Conservation (phyloP, 1,140 invertebrate species). For the Sycophaga agraensis region DNA sequence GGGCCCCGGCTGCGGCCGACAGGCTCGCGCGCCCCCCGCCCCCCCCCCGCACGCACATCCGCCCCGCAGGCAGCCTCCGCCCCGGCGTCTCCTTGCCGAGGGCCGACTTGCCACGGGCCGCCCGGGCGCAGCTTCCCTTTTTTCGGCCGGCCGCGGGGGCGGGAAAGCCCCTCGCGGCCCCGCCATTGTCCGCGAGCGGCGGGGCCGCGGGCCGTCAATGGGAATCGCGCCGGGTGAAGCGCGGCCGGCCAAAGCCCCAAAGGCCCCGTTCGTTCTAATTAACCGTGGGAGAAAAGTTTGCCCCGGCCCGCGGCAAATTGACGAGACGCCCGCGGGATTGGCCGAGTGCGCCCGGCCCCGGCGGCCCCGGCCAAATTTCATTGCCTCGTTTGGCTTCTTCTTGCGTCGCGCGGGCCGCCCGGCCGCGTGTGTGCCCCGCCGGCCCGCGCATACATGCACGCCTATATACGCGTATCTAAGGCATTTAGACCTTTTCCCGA, state of each 20-base stretch:
- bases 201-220: too few relatives aligned
- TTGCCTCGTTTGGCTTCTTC: slow-evolving; percentile 38
- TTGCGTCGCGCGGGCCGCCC: slow-evolving; percentile 32
- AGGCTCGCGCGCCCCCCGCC: neutral
- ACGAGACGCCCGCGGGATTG: slow-evolving; percentile 7
- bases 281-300: slow-evolving; percentile 4
- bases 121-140: neutral
- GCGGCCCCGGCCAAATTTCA: slow-evolving; percentile 36
- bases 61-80: neutral
- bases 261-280: neutral
- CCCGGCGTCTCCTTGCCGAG: neutral
- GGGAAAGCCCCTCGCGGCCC: too few relatives aligned
- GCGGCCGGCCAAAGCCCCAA: too few relatives aligned
- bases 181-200: too few relatives aligned
- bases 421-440: slow-evolving; percentile 36
- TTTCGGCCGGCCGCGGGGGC: neutral
- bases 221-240: neutral
- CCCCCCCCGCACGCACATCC: too few relatives aligned
- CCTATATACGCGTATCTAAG: slow-evolving; percentile 32
- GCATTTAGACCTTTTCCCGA: slow-evolving; percentile 51
- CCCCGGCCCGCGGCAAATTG: slow-evolving; percentile 3
- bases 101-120: neutral
- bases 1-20: neutral
- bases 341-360: neutral
- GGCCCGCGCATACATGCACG: neutral